phyloP scores from a whole-genome alignment of 2,113 vertebrate genomes.

The Periophthalmodon schlosseri region DNA sequence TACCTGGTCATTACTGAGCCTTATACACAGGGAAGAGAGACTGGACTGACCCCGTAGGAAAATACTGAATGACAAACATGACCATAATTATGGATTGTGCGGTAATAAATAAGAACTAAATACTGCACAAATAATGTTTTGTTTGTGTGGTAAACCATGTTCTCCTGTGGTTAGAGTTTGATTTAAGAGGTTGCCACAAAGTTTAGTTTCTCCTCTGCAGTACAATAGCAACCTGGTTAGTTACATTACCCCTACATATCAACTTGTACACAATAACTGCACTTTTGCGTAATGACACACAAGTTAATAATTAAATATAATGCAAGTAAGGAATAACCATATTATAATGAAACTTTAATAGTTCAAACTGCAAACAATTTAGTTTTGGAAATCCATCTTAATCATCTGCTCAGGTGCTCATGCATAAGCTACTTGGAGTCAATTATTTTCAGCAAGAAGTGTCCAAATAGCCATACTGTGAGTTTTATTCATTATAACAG shows the following conservation, averaged over 20 bases:
- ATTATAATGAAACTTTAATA: too few species aligned
- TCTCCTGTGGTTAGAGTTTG: too few species aligned
- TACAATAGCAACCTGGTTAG: too few species aligned
- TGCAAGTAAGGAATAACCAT: too few species aligned
- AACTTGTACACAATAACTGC: too few species aligned
- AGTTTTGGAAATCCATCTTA: too few species aligned
- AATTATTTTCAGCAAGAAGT: neutral
- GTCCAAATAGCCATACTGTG: neutral
- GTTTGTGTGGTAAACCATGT: neutral
- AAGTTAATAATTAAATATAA: too few species aligned
- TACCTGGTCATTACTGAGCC: conserved; percentile 46
- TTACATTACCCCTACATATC: too few species aligned
- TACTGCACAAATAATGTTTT: neutral
- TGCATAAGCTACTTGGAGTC: neutral
- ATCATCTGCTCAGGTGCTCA: neutral
- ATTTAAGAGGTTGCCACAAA: too few species aligned
- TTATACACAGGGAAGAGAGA: conserved; percentile 2
- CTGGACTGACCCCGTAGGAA: neutral
- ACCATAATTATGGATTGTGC: neutral
- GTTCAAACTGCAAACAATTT: too few species aligned
- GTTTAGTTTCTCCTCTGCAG: too few species aligned
- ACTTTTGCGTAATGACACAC: too few species aligned
- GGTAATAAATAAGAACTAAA: neutral
- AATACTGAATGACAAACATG: neutral
- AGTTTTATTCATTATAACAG: neutral